phyloP scores from a whole-genome alignment of 2,797 vertebrate species.

The Scolopax rusticola region DNA sequence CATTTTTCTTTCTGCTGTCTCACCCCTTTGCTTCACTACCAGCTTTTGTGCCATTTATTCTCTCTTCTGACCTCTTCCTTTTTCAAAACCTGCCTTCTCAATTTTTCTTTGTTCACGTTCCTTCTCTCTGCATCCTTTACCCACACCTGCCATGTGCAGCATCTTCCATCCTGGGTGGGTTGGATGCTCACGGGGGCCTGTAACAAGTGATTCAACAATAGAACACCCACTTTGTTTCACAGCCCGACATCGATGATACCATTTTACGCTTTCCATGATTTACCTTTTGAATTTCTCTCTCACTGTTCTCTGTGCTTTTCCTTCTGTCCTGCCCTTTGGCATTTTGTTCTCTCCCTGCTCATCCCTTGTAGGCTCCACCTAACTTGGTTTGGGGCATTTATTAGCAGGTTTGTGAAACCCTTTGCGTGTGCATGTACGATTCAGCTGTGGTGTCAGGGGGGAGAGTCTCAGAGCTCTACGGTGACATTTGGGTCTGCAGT shows the following conservation, averaged over 20 bases:
- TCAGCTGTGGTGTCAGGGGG: neutral
- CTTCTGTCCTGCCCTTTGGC: neutral
- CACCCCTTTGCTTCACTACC: neutral
- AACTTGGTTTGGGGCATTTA: neutral
- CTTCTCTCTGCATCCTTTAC: neutral
- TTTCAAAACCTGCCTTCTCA: neutral
- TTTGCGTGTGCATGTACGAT: neutral
- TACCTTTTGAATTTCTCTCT: neutral
- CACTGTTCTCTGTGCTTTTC: neutral
- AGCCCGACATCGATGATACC: neutral
- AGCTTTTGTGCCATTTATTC: neutral
- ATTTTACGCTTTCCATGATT: neutral
- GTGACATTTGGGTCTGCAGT: neutral
- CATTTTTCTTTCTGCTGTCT: neutral
- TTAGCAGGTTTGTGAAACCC: neutral
- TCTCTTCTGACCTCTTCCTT: neutral
- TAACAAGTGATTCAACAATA: neutral
- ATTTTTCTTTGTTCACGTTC: rapidly evolving
- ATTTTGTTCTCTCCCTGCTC: neutral
- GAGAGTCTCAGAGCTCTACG: neutral
- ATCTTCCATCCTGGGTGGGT: neutral
- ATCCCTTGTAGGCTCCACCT: neutral
- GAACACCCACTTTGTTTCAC: neutral
- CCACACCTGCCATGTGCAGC: neutral
- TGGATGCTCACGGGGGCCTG: neutral